Evolutionary conservation across 2,797 vertebrate genomes (phyloP), one percentile per base, ranked within the genome.

Genomic region (Adrianichthys oophorus): DNA sequence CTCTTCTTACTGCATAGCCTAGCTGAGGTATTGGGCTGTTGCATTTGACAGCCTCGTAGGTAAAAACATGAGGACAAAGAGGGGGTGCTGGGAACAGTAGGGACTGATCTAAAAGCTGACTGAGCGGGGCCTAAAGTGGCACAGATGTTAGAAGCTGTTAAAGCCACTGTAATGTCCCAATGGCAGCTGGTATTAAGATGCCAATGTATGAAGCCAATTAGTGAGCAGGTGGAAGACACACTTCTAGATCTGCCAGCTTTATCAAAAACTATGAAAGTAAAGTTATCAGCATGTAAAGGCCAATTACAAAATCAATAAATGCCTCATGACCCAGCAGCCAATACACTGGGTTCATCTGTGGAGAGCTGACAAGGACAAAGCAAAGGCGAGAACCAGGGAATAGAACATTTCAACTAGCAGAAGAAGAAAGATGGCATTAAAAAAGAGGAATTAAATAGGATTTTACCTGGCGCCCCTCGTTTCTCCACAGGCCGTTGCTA

Each of bases 401-500:
- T 12, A 8, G 32, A 12, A 32, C 10, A 32, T 32, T 32, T 12
- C 32, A 32, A 12, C 32, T 32, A 32, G 1, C 8, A 32, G 32
- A 56, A 48, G 32, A 7, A 13, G 1, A 41, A 32, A 19, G 2
- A 46, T 17, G 3, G 16, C 5, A 58, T 4, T n/a, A 51, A 8
- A 18, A 3, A 41, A 32, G 56, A 56, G 54, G 41, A 68, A 41
- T 26, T 60, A 14, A 41, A 40, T 48, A 4, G 21, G 19, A 19
- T 24, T 56, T 72, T 74, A 98, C 96, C 93, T 97, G 94, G 29
- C 97, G 94, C 72, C 93, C 93, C 80, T 99, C 97, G 1, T 91
- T 98, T 83, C 97, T 94, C 97, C 97, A 98, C 51, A 98, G 91
- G 48, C 97, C 96, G 19, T 99, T 99, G 87, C 97, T 95, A 0